Conservation (phyloP, 2,888 invertebrate species). For the Lamellibrachia columna region DNA sequence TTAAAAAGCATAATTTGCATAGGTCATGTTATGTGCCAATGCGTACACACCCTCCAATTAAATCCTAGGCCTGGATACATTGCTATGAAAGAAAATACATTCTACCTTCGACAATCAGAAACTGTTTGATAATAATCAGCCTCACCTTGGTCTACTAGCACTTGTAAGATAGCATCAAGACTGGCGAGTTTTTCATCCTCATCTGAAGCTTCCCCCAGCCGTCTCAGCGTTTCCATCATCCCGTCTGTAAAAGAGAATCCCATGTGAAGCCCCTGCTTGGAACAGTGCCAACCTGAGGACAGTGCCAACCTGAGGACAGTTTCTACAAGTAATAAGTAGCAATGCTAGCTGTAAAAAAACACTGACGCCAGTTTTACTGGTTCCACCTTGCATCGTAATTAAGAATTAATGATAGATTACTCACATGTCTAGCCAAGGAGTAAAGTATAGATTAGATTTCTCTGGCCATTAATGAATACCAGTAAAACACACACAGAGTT, state of each 20-base stretch:
- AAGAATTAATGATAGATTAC: slow-evolving; percentile 12
- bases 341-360: background rate
- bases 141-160: background rate
- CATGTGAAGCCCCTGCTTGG: background rate
- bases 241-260: background rate
- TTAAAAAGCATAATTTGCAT: no score
- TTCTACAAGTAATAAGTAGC: background rate
- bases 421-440: background rate
- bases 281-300: background rate
- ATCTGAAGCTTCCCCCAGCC: background rate
- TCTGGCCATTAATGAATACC: background rate
- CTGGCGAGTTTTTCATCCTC: background rate
- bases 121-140: background rate
- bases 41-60: no score
- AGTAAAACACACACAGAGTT: background rate
- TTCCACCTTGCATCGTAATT: background rate
- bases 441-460: background rate
- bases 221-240: slow-evolving; percentile 1
- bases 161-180: background rate
- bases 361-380: background rate
- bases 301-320: background rate
- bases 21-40: no score
- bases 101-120: background rate
- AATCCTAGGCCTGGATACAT: background rate
- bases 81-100: background rate